Evolutionary conservation across 2,113 vertebrate genomes (phyloP), one percentile per base, ranked within the genome.

Genomic region (Tichodroma muraria): DNA sequence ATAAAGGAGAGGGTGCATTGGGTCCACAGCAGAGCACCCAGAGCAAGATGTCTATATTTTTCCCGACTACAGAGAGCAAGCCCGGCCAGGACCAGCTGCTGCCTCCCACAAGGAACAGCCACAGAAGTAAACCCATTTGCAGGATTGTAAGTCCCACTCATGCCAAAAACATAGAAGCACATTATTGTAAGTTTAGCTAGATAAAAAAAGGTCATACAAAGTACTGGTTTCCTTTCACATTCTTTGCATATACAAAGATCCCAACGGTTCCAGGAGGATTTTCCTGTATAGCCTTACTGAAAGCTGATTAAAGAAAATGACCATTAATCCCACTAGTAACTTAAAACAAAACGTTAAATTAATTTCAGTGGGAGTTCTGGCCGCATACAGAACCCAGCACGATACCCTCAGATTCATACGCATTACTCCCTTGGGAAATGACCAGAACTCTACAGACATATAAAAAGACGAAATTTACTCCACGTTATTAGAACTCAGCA

Each of bases 161-260:
- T 15, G 53, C 47, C 72, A 97, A 89, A 80, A 81, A 57, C 80
- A 72, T 45, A 64, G 70, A 81, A 79, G 57, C 37, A 47, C 42
- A 38, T 65, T 49, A 59, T 8, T 91, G n/a, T 57, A 84, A 80
- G 42, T 80, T 79, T 68, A 78, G 70, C 69, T 69, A 77, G 57
- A 88, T 92, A 27, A 80, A 83, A 83, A 65, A 92, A 84, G 40
- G 93, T 89, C 91, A 94, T 21, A 63, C 35, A 89, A 85, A 95
- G 85, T 93, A 78, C 85, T 53, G 68, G 82, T 93, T 96, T 94
- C 82, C 72, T 88, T 82, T 73, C 85, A 83, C 85, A 91, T 93
- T 95, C 79, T 91, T 94, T 78, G 76, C 79, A 56, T 38, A 63
- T 73, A 88, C 81, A 93, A 70, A 92, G 63, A 89, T 70, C 75